Base-by-base conservation (phyloP, 2,888 invertebrate genomes). In the Drosophila hamatofila region DNA sequence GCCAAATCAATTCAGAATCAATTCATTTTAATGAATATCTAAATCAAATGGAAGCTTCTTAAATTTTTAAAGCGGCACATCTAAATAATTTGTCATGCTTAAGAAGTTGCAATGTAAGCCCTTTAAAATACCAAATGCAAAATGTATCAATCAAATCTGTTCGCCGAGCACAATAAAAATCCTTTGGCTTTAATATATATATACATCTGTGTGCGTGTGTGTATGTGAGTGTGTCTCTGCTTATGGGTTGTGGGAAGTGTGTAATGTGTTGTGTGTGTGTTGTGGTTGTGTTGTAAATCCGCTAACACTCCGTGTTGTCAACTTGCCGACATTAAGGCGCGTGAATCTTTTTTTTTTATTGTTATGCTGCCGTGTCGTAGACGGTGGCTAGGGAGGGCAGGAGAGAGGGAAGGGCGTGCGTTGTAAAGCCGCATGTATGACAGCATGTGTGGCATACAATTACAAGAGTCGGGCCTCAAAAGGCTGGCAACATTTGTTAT, bases 241-340 rank as follows among this genome's bases (percentile, higher is more conserved):
- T 25, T 56, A 46, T 42, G 41, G 48, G 25, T 16, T 14, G 55
- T 52, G 18, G 2, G 18, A 18, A 41, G 18, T 41, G 33, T 46
- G 37, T 33, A 33, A 21, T 44, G 30, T 52, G 16, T 57, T 35
- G 52, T 65, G 68, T 51, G 37, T 51, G 65, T 59, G 60, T 41
- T 63, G 46, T 44, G 61, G 65, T 37, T 60, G 54, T 54, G 51
- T 48, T 81, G 84, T 71, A 87, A 86, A 86, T 89, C 85, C 85
- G 85, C 88, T 80, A 89, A 86, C 84, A 84, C 88, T 86, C 78
- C 56, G 71, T 80, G 80, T 84, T 89, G 89, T 86, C 85, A 89
- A 89, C 88, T 89, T 89, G 75, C 80, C 78, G 76, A 70, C 89
- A 85, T 89, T 89, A 85, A 80, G 84, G 88, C 87, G 88, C 84